Evolutionary conservation across 1,140 invertebrate genomes (phyloP), one percentile per base, ranked within the genome.

Genomic region (Formica exsecta): DNA sequence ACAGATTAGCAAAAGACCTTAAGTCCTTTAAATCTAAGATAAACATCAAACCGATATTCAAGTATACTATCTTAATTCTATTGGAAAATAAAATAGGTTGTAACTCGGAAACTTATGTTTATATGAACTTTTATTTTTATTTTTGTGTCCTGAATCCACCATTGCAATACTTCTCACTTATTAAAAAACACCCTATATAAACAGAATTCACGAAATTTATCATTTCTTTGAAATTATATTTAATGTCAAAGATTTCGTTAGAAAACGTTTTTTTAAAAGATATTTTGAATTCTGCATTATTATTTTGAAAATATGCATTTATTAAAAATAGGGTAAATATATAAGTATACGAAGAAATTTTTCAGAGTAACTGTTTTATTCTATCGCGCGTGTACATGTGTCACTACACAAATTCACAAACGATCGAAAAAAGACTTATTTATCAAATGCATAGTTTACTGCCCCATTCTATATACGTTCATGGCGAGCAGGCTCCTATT

Each of bases 381-480:
- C 4, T 19, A 51, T 51, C 19, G 9, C 3, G 54, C 19, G 9
- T 7, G 54, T 59, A 9, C 2, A 59, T 22, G 0, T 38, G 38
- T 61, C 36, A 16, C 2, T 8, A 59, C 7, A 59, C 25, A 9
- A 7, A 75, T 41, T 38, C n/a, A 16, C 1, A 29, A 74, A 74
- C 32, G n/a, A 75, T 38, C 7, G 3, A 38, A 16, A 11, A 61
- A 4, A 25, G 6, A 13, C 7, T 51, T 29, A 48, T 32, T 13
- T 7, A 6, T 32, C 51, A 59, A 57, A 59, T 59, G 16, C 32
- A 59, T 59, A 75, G 25, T 59, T 75, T n/a, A 38, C 71, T 9
- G 19, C 54, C 19, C 1, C 61, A 75, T 41, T 57, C n/a, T 44
- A 57, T 59, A 81, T 70, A 38, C 65, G 51, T 36, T 41, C 88